phyloP scores from a whole-genome alignment of 2,888 invertebrate species.

The Polylopha cassiicola region DNA sequence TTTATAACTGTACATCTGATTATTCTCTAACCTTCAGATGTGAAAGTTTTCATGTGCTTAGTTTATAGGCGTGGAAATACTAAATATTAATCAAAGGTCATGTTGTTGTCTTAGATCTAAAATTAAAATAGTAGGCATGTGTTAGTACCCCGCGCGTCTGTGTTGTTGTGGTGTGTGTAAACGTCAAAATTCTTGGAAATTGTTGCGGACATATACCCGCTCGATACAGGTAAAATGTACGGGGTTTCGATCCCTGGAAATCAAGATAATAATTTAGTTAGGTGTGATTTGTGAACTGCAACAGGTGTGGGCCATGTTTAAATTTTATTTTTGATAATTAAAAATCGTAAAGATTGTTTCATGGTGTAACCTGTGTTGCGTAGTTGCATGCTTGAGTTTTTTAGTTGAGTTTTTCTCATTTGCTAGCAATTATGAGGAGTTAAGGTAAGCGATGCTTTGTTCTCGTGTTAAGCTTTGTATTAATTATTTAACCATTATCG shows the following conservation, averaged over 20 bases:
- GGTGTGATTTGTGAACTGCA: conserved; percentile 21
- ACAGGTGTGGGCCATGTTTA: conserved; percentile 22
- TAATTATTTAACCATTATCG: no score
- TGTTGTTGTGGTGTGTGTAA: conserved; percentile 41
- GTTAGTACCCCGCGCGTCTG: conserved; percentile 37
- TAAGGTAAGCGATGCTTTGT: conserved; percentile 15
- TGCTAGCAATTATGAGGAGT: conserved; percentile 1
- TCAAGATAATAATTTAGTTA: conserved; percentile 18
- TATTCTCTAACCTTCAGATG: no score
- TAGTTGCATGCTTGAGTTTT: background rate
- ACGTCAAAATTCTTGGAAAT: conserved; percentile 66
- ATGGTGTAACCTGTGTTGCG: conserved; percentile 1
- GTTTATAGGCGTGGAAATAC: background rate
- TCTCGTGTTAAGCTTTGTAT: conserved; percentile 5
- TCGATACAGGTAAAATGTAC: conserved; percentile 54
- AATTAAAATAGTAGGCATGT: conserved; percentile 47
- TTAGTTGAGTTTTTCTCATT: no score
- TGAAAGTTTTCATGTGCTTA: background rate
- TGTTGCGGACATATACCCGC: conserved; percentile 41
- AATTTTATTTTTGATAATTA: conserved; percentile 2
- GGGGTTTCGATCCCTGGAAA: conserved; percentile 23
- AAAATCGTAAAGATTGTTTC: background rate
- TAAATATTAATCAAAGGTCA: conserved; percentile 31
- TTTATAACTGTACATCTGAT: background rate
- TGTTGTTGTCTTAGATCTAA: conserved; percentile 55